Percentiles rank a stretch among this genome's conserved stretches.
Conservation (phyloP, 1,140 invertebrate genomes). For the Caligus rogercresseyi region DNA sequence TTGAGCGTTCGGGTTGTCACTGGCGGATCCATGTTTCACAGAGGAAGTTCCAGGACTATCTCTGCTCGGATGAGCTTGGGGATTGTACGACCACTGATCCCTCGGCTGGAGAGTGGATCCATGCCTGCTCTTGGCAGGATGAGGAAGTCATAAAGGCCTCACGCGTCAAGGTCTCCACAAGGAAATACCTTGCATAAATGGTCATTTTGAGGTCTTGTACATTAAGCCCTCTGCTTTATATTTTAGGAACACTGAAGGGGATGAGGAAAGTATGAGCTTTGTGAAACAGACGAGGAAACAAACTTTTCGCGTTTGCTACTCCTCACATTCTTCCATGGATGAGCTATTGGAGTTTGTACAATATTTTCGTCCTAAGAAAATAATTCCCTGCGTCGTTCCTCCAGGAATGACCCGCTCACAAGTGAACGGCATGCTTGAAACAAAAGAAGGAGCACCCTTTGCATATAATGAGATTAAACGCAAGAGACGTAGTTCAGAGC, state of each 20-base stretch:
- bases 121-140: constrained; percentile 11
- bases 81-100: constrained; percentile 3
- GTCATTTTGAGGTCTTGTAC: constrained; percentile 1
- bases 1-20: constrained; percentile 23
- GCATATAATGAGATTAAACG: neutral
- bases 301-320: constrained; percentile 9
- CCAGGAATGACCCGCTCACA: neutral
- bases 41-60: constrained; percentile 21
- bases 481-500: neutral
- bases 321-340: constrained; percentile 1
- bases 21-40: constrained; percentile 25
- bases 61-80: constrained; percentile 1
- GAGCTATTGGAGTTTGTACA: constrained; percentile 10
- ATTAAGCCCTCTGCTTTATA: constrained; percentile 6
- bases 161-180: neutral
- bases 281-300: neutral
- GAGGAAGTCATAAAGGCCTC: neutral
- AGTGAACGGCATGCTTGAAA: neutral
- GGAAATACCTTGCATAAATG: constrained; percentile 4
- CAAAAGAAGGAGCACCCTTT: neutral
- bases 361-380: constrained; percentile 1
- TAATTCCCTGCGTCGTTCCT: neutral
- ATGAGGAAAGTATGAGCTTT: neutral
- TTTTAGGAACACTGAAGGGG: neutral
- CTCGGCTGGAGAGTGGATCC: neutral